Percentiles rank a stretch among this genome's conserved stretches.
Conservation (phyloP, 2,797 vertebrate genomes). For the Peromyscus aztecus region DNA sequence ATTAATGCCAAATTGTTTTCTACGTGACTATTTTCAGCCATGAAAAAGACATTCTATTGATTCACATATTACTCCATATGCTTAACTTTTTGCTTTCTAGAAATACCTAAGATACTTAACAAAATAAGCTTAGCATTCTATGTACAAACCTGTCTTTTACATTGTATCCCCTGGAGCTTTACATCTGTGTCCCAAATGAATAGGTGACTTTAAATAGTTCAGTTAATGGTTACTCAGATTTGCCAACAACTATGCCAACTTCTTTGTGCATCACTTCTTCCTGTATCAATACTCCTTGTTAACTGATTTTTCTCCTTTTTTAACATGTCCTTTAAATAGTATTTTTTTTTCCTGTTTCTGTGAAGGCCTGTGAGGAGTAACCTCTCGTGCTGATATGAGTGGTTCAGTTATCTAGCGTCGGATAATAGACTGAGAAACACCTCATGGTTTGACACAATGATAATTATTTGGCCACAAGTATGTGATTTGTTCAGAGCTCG, state of each 20-base stretch:
- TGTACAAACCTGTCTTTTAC: background rate
- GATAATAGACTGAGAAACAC: background rate
- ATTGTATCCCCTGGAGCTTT: background rate
- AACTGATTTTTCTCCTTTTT: background rate
- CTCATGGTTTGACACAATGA: background rate
- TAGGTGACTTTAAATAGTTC: background rate
- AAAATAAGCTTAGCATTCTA: background rate
- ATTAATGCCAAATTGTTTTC: constrained; percentile 25
- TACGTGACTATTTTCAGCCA: background rate
- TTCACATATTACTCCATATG: background rate
- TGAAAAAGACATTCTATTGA: background rate
- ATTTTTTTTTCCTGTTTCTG: background rate
- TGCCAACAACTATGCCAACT: background rate
- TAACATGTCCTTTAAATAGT: background rate
- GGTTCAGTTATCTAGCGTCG: background rate
- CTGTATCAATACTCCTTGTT: background rate
- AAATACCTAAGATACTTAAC: background rate
- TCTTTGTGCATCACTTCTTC: background rate
- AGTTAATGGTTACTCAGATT: background rate
- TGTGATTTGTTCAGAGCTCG: background rate
- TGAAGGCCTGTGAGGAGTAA: background rate
- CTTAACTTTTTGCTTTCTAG: constrained; percentile 11
- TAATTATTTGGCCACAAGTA: background rate
- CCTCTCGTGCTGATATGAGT: background rate
- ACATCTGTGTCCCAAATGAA: constrained; percentile 12